A percentile compares a stretch with the other conserved stretches of the same genome.
phyloP scores from a whole-genome alignment of 2,113 vertebrate species.

The Salvelinus alpinus region DNA sequence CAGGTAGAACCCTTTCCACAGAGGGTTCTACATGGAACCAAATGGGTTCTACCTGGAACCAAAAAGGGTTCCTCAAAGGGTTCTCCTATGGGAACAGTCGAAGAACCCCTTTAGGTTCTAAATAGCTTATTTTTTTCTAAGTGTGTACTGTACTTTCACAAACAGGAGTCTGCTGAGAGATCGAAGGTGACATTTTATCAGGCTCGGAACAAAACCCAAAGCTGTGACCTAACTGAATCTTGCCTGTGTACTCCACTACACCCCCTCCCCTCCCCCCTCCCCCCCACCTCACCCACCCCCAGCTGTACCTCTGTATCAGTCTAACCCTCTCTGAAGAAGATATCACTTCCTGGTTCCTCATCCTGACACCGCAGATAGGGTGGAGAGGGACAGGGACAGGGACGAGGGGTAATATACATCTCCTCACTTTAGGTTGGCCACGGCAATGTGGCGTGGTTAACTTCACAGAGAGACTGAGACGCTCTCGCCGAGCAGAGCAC shows the following conservation, averaged over 20 bases:
- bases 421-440: slow-evolving; percentile 58
- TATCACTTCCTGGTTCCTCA: neutral
- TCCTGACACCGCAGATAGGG: neutral
- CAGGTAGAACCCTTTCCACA: too few relatives aligned
- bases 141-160: too few relatives aligned
- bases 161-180: slow-evolving; percentile 3
- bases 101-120: too few relatives aligned
- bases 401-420: slow-evolving; percentile 44
- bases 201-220: slow-evolving; percentile 19
- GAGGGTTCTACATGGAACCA: too few relatives aligned
- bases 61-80: too few relatives aligned
- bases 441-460: slow-evolving; percentile 41
- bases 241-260: neutral
- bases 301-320: neutral
- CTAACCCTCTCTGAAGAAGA: neutral
- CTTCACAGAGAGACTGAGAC: slow-evolving; percentile 54
- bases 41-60: too few relatives aligned
- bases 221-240: slow-evolving; percentile 4
- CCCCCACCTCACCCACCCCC: neutral
- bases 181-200: slow-evolving; percentile 29
- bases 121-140: too few relatives aligned
- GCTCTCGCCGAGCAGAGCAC: neutral
- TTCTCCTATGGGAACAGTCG: too few relatives aligned
- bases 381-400: slow-evolving; percentile 25
- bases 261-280: neutral